A percentile compares a stretch with the other conserved stretches of the same genome.
These are phyloP conservation scores for Lepidurus arcticus DNA, from an alignment of 1,140 invertebrate species.

Conservation along the genomic window DNA sequence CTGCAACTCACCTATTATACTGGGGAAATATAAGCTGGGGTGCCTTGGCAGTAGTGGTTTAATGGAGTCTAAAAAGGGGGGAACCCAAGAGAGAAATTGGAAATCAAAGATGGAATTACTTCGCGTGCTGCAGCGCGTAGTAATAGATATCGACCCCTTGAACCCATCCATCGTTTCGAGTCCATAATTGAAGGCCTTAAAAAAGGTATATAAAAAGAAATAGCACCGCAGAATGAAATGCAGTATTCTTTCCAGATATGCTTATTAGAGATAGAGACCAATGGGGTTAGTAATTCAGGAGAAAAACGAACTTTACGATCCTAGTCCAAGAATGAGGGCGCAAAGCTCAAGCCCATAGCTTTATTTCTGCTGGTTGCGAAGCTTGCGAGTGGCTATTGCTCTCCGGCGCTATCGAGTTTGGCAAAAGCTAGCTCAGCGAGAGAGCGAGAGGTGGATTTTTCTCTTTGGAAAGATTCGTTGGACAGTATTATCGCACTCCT, in stretches of 20 bases:
- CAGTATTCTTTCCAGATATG: neutral
- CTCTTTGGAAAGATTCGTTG: neutral
- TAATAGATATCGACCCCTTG: neutral
- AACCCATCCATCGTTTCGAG: neutral
- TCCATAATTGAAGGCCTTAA: neutral
- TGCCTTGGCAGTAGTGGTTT: neutral
- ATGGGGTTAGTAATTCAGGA: neutral
- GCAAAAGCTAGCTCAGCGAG: neutral
- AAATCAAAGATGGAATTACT: slow-evolving; percentile 20
- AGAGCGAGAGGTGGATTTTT: neutral
- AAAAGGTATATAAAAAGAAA: neutral
- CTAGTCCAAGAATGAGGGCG: neutral
- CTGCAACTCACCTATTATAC: slow-evolving; percentile 1
- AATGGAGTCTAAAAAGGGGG: neutral
- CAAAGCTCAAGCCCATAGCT: neutral
- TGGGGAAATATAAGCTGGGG: neutral
- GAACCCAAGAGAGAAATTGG: neutral
- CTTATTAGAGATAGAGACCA: neutral
- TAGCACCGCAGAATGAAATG: neutral
- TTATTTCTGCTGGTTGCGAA: neutral
- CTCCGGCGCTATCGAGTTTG: neutral
- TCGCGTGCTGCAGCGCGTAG: neutral
- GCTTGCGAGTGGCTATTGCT: neutral
- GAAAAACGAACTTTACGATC: neutral
- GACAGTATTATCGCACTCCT: neutral